Conservation (phyloP, 2,797 vertebrate species). For the Pampus argenteus region DNA sequence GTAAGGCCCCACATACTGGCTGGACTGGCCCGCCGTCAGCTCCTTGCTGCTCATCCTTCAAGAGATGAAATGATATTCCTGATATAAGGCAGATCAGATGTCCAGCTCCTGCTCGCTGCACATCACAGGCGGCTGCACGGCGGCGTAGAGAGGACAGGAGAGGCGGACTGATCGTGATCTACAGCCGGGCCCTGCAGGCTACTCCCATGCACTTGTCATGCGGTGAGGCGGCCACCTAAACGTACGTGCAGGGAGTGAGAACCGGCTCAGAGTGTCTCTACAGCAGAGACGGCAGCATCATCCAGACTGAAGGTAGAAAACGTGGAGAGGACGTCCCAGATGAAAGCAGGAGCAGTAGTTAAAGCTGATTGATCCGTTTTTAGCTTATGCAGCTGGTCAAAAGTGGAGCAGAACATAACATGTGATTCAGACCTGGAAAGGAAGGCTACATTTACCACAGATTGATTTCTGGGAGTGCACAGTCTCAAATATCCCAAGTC, state of each 20-base stretch:
- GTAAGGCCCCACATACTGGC: slow-evolving; percentile 94
- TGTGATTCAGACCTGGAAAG: slow-evolving; percentile 54
- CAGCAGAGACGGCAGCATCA: slow-evolving; percentile 50
- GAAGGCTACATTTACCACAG: slow-evolving; percentile 63
- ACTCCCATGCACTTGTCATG: slow-evolving; percentile 79
- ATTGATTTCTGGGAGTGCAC: slow-evolving; percentile 72
- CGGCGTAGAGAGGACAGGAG: slow-evolving; percentile 35
- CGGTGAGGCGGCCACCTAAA: slow-evolving; percentile 40
- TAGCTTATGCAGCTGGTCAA: slow-evolving; percentile 48
- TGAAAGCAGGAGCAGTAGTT: slow-evolving; percentile 46
- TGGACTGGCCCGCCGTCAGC: slow-evolving; percentile 85
- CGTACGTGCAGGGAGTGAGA: slow-evolving; percentile 44
- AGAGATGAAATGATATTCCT: slow-evolving; percentile 30
- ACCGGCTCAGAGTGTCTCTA: slow-evolving; percentile 29
- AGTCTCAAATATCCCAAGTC: slow-evolving; percentile 78
- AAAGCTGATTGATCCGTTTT: slow-evolving; percentile 47
- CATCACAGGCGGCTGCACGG: slow-evolving; percentile 68
- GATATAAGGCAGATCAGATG: slow-evolving; percentile 66
- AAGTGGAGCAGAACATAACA: slow-evolving; percentile 45
- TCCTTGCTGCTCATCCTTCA: slow-evolving; percentile 88
- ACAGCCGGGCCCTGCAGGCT: slow-evolving; percentile 77
- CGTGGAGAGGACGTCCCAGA: slow-evolving; percentile 36
- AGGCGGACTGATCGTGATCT: slow-evolving; percentile 73
- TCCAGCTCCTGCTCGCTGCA: slow-evolving; percentile 72
- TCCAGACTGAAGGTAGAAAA: slow-evolving; percentile 27